Conservation (phyloP, 2,888 invertebrate species). For the Lypha dubia region DNA sequence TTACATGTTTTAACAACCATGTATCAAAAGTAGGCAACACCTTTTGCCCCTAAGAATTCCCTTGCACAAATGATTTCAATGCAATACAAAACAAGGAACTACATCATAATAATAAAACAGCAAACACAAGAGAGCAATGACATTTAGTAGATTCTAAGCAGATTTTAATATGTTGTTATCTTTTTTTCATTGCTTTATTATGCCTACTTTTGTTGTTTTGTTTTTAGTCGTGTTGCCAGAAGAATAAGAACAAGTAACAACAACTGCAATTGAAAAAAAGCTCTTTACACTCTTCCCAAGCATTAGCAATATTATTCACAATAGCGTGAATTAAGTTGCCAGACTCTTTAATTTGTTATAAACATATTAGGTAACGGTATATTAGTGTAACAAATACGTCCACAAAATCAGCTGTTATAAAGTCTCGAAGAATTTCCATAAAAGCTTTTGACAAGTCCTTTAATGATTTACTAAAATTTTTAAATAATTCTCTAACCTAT, state of each 20-base stretch:
- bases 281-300: constrained; percentile 5
- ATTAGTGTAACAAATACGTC: too few relatives aligned
- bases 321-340: constrained; percentile 7
- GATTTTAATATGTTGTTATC: constrained; percentile 56
- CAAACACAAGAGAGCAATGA: constrained; percentile 70
- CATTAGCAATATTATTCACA: constrained; percentile 11
- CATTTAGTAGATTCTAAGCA: constrained; percentile 66
- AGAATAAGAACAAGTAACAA: constrained; percentile 21
- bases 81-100: constrained; percentile 29
- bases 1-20: constrained; percentile 2
- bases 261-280: constrained; percentile 9
- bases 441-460: too few relatives aligned
- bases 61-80: constrained; percentile 7
- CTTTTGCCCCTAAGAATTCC: constrained; percentile 21
- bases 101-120: constrained; percentile 38
- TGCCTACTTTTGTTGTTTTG: constrained; percentile 24
- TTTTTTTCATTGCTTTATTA: constrained; percentile 11
- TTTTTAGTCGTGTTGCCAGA: constrained; percentile 10
- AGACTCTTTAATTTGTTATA: too few relatives aligned
- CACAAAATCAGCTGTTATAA: too few relatives aligned
- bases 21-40: constrained; percentile 25
- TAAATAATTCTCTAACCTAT: too few relatives aligned
- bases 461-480: too few relatives aligned
- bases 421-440: too few relatives aligned
- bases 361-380: too few relatives aligned